Base-by-base conservation (phyloP, 2,113 vertebrate genomes). In the Cairina moschata region DNA sequence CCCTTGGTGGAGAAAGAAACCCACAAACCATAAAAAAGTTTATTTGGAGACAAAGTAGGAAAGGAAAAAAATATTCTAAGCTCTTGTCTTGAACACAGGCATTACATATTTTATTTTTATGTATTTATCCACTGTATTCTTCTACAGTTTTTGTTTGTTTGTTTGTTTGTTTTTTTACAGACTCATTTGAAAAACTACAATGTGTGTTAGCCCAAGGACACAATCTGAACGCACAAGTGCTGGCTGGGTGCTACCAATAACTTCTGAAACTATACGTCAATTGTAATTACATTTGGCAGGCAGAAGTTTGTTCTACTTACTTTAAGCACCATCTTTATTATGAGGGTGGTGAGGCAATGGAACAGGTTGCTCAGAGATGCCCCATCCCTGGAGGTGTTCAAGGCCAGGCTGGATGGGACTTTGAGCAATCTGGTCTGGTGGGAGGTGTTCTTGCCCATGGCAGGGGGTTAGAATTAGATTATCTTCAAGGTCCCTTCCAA, bases 111-210 rank as follows among this genome's bases (percentile, higher is more conserved):
- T 40, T 31, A 5, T 44, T 87, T 66, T 74, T 75, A 75, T 4
- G 20, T 42, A 44, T 66, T 34, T 83, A 38, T 36, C 31, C 22
- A 18, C 10, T 65, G 31, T 42, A 16, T 86, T 68, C 62, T 48
- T 11, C 29, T 11, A 34, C 10, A 80, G 34, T 10, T 21, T 66
- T 40, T 40, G 12, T 40, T 40, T 40, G 40, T 40, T 40, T 40
- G 38, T 40, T 40, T 40, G 38, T 40, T 40, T 40, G 40, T 40
- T 40, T 79, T 75, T 58, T 75, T 80, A 32, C 6, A 66, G 13
- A 1, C 20, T 71, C 28, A 21, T 31, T 22, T 71, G 42, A 78
- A 59, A 69, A 83, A 36, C 17, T 7, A 7, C 0, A 0, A 36
- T 36, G 55, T 0, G 1, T 1, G 0, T 55, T 36, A 59, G n/a